Base-by-base conservation (phyloP, 1,140 invertebrate species). In the Doryteuthis pealeii region DNA sequence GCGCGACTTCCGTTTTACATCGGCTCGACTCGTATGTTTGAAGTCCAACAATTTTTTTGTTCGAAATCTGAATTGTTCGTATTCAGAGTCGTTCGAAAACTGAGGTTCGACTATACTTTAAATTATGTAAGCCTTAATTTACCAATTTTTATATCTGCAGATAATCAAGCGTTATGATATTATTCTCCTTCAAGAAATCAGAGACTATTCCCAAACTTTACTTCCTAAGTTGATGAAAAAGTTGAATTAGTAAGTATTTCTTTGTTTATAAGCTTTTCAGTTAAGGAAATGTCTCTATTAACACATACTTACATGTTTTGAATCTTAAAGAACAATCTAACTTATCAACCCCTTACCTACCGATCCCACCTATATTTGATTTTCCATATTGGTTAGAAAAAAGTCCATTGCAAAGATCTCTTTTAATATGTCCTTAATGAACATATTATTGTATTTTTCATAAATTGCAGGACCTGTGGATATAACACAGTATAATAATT, bases 141-240 rank as follows among this genome's bases (percentile, higher is more conserved):
- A 62, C 49, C 4, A n/a, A n/a, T 35, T 71, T 10, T 69, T 5
- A 26, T 43, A 67, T 69, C 65, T 76, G 10, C 76, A 84, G 77
- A 83, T 83, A 28, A 72, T 85, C 6, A 68, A 54, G 5, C 77
- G 81, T 14, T 85, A 85, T 70, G 83, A 85, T 65, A 70, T 85
- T 31, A 28, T 83, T 22, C 68, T 85, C 28, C 71, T 85, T 15
- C 81, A 83, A 70, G 83, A 85, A 70, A 84, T 85, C 54, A 62
- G 83, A 43, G 83, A 85, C 70, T 54, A 58, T 4, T 58, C 73
- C 10, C 69, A 74, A n/a, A 76, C 74, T 0, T 75, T 77, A 15
- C 73, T 84, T 26, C 69, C 76, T 45, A 32, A 40, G 2, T 71
- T 83, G 28, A 31, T 80, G 18, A 65, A 71, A 3, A 58, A 66